These are phyloP conservation scores for Chloroceryle inda DNA, from an alignment of 2,797 vertebrate genomes.

Conservation along the genomic window DNA sequence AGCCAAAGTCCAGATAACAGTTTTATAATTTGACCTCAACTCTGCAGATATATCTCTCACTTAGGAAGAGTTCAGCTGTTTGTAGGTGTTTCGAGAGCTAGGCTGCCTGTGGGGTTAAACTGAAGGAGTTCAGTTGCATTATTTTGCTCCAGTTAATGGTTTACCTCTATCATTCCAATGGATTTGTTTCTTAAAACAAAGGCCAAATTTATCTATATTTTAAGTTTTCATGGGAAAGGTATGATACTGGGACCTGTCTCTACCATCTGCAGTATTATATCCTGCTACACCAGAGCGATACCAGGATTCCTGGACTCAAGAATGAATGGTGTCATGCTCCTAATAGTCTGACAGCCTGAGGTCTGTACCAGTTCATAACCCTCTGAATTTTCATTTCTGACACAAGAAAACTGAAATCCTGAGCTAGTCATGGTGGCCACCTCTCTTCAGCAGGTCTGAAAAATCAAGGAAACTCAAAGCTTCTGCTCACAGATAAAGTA, in stretches of 20 bases:
- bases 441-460: background rate
- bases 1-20: background rate
- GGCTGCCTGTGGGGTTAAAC: rapidly evolving
- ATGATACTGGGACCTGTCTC: background rate
- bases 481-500: background rate
- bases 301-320: background rate
- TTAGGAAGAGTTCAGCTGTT: background rate
- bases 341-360: background rate
- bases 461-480: background rate
- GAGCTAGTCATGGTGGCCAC: background rate
- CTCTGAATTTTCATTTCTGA: background rate
- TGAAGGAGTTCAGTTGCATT: background rate
- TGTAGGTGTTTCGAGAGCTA: background rate
- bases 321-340: background rate
- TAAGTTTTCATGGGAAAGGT: background rate
- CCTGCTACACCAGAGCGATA: background rate
- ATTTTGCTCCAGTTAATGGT: background rate
- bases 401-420: background rate
- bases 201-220: background rate
- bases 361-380: background rate
- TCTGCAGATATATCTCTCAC: background rate
- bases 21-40: background rate
- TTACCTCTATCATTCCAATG: background rate
- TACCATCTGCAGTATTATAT: background rate
- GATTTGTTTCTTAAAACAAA: background rate